Evolutionary conservation across 2,113 vertebrate genomes (phyloP), one percentile per base, ranked within the genome.

Genomic region (Pitta sordida): DNA sequence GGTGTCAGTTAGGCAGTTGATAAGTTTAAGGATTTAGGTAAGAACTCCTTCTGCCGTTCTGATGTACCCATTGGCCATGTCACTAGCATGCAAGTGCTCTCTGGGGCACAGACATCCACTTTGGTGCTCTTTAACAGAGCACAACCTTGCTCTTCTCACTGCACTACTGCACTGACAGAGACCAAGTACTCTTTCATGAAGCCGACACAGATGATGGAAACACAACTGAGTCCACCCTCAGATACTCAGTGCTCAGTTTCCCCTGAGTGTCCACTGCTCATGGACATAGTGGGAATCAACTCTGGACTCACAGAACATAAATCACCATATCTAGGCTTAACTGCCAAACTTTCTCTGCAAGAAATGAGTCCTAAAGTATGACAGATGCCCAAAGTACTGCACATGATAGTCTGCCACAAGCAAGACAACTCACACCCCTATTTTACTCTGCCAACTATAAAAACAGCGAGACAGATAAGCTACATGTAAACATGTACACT

Each of bases 221-320:
- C 26, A 63, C 23, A 71, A 74, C 30, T 17, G 52, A 85, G 19
- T 55, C n/a, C 49, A 55, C 13, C 19, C 64, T 41, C 29, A 60
- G 41, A 82, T 24, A 78, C 3, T 4, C n/a, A 77, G 11, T 0
- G 0, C 21, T 60, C 1, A 1, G 44, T 32, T 89, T 3, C 19
- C n/a, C 9, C 14, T 0, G 0, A 32, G 26, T 0, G 1, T 34
- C 7, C 12, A 4, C 7, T 63, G n/a, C 36, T 86, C 44, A 29
- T 3, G 23, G 36, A 74, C 0, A 0, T 30, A 64, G 34, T 10
- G 8, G 48, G 37, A 83, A 49, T 3, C 37, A 86, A 1, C 14
- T 55, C 60, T 23, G n/a, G 69, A 60, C 11, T 32, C 12, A 6
- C 26, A 49, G 44, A 75, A 15, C 29, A 58, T 1, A 91, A 49